Base-by-base conservation (phyloP, 1,140 invertebrate species). In the Diprion similis region DNA sequence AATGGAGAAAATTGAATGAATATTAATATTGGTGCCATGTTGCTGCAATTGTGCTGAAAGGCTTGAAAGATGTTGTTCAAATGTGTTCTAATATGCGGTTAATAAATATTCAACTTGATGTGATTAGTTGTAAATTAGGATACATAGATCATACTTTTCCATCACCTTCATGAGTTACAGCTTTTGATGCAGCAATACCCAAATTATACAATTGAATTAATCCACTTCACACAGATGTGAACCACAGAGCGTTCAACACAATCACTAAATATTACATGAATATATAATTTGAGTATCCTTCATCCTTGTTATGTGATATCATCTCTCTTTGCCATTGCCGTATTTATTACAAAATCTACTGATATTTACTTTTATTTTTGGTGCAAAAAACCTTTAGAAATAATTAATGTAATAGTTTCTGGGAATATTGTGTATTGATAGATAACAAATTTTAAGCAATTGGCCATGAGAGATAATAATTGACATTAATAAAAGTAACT, bases 11-110 rank as follows among this genome's bases (percentile, higher is more conserved):
- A 70, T 73, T n/a, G 13, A 48, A 71, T 66, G 68, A 11, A 64
- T 64, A 72, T 64, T 73, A 75, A 70, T 48, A 73, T 67, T 80
- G 17, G 51, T 73, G 69, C 69, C 66, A 19, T 72, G 72, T 74
- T 11, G 75, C 75, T 76, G 71, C n/a, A 17, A n/a, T 45, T 79
- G 72, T 73, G 78, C 80, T 81, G 80, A 78, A 81, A 81, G 74
- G 71, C 46, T 46, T 37, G 76, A 37, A 37, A 78, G 59, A 67
- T 77, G 75, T 59, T 15, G 51, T 59, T 59, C 11, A 15, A 15
- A 17, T 59, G 11, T 59, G 11, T 59, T 59, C 51, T 37, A 37
- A 37, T 37, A 37, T 37, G 24, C 24, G 24, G 24, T 37, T 37
- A 37, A 59, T 59, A 17, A 15, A 59, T 59, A 17, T 59, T 59